A percentile compares a stretch with the other conserved stretches of the same genome.
Evolutionary conservation across 2,797 vertebrate species (phyloP).

Genomic region (Cyprinella venusta): DNA sequence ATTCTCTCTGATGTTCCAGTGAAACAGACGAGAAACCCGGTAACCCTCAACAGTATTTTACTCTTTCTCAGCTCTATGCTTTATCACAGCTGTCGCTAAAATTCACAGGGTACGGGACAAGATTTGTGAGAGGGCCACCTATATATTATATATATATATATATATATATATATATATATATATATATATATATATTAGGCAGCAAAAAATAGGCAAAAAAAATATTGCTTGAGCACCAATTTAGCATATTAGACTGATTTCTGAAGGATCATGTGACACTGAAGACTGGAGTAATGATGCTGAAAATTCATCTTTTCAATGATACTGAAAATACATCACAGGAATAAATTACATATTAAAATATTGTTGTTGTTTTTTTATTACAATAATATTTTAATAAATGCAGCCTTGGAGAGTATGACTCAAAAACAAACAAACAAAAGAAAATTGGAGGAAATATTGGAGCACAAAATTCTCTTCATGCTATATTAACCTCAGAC

Average conservation of each 20-base stretch:
- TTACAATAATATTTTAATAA: neutral
- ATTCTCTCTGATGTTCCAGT: slow-evolving; percentile 35
- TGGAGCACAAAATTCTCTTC: neutral
- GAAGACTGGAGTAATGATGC: neutral
- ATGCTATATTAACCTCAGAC: neutral
- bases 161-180: too few species aligned
- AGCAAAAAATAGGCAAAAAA: too few species aligned
- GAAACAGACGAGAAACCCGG: slow-evolving; percentile 39
- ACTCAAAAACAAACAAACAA: neutral
- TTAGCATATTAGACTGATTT: neutral
- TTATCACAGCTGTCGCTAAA: neutral
- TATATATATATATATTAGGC: too few species aligned
- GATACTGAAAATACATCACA: neutral
- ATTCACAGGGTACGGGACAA: neutral
- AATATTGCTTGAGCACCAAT: too few species aligned
- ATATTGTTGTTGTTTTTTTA: neutral
- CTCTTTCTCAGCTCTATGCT: neutral
- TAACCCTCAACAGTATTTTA: slow-evolving; percentile 8
- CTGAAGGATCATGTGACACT: neutral
- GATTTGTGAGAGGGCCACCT: neutral
- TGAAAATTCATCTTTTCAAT: too few species aligned
- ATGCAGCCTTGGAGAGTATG: neutral
- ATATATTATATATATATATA: too few species aligned
- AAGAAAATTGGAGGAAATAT: neutral
- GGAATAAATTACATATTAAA: neutral